phyloP scores from a whole-genome alignment of 2,797 vertebrate species.

The Tinamus major region DNA sequence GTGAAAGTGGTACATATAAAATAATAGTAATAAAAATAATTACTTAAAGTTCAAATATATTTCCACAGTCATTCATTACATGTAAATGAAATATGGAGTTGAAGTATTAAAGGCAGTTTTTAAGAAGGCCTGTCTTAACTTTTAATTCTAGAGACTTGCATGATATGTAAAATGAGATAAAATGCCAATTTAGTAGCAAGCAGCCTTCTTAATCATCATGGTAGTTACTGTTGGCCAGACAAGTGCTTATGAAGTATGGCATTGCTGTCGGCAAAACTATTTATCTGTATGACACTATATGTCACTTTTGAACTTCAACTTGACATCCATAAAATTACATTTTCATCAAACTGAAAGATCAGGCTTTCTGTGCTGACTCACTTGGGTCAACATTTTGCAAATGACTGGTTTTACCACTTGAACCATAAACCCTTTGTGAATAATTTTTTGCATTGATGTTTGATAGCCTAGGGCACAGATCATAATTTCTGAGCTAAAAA shows the following conservation, averaged over 20 bases:
- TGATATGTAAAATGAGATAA: slow-evolving; percentile 58
- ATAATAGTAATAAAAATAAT: not conserved
- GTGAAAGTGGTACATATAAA: not conserved
- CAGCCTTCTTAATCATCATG: slow-evolving; percentile 67
- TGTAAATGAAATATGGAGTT: not conserved
- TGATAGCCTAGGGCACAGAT: slow-evolving; percentile 83
- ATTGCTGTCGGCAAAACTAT: slow-evolving; percentile 83
- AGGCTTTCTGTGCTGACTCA: slow-evolving; percentile 80
- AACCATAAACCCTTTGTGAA: slow-evolving; percentile 83
- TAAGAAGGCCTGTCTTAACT: slow-evolving; percentile 25
- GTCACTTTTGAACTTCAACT: slow-evolving; percentile 84
- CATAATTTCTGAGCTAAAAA: slow-evolving; percentile 79
- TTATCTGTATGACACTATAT: slow-evolving; percentile 82
- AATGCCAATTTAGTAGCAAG: slow-evolving; percentile 72
- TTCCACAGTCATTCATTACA: not conserved
- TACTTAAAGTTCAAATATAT: not conserved
- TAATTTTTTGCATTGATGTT: slow-evolving; percentile 82
- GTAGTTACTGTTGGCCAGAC: slow-evolving; percentile 72
- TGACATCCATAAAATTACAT: slow-evolving; percentile 86
- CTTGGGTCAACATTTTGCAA: slow-evolving; percentile 86
- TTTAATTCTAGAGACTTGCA: slow-evolving; percentile 59
- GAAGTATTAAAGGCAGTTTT: slow-evolving; percentile 27
- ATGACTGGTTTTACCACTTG: slow-evolving; percentile 84
- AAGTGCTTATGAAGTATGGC: slow-evolving; percentile 82
- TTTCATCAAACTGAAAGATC: slow-evolving; percentile 86